Percentiles rank a stretch among this genome's conserved stretches.
phyloP scores from a whole-genome alignment of 1,140 invertebrate species.

The Caenorhabditis elegans region DNA sequence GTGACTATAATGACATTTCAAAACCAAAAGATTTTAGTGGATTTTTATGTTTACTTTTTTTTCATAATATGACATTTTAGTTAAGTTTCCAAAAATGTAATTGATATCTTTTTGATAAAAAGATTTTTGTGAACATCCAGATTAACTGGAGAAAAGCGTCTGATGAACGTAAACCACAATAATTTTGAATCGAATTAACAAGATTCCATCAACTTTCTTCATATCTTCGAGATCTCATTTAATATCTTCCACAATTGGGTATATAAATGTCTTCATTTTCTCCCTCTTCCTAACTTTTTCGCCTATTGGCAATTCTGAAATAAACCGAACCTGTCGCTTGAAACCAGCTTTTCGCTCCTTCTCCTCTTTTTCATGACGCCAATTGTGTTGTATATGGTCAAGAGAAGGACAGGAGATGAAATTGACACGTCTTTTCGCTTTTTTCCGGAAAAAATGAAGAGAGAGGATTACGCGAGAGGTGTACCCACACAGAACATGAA shows the following conservation, averaged over 20 bases:
- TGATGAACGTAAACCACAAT: neutral
- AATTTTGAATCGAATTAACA: neutral
- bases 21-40: no score
- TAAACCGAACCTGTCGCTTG: slow-evolving; percentile 23
- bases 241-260: neutral
- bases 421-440: slow-evolving; percentile 15
- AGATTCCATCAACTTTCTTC: neutral
- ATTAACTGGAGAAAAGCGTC: neutral
- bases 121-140: no score
- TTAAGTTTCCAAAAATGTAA: no score
- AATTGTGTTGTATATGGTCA: slow-evolving; percentile 29
- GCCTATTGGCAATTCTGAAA: slow-evolving; percentile 26
- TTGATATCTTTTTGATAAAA: no score
- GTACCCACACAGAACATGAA: neutral
- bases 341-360: neutral
- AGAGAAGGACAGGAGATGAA: slow-evolving; percentile 17
- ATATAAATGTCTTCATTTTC: slow-evolving; percentile 5
- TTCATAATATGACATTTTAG: no score
- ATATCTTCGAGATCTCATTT: neutral
- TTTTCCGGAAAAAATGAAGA: neutral
- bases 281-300: neutral
- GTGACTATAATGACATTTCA: no score
- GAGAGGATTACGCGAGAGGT: neutral
- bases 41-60: no score
- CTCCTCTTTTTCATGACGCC: neutral